Base-by-base conservation (phyloP, 2,797 vertebrate genomes). In the Poecile montanus region DNA sequence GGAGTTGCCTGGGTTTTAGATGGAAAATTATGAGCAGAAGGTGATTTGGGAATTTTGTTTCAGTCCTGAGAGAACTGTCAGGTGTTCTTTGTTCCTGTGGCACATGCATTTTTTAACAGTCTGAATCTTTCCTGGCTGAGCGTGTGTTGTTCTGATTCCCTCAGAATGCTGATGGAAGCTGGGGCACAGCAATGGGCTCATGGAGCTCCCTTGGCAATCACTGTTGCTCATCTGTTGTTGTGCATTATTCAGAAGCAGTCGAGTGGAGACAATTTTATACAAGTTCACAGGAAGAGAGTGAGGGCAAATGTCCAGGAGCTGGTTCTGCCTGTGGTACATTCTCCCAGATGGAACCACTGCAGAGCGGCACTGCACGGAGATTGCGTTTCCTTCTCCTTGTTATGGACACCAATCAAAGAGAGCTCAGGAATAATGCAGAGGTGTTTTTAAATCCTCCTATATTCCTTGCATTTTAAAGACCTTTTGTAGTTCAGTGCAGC, bases 251-350 rank as follows among this genome's bases (percentile, higher is more conserved):
- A 92, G 71, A 78, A 53, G 88, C 91, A 93, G 87, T 58, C 17
- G 3, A 94, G 88, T 92, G 90, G 81, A 96, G 91, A 91, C 85
- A 45, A 72, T 82, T 91, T 91, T 88, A 77, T 88, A 82, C 80
- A 82, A 94, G 88, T 74, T 94, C 85, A 87, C 91, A 94, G 93
- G 93, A 94, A 95, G 91, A 95, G 94, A 94, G 93, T n/a, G 80
- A 84, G 93, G 91, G 92, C 88, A 94, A 14, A 51, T 85, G 88
- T 96, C 65, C 70, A 79, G 75, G 92, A 96, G 79, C 34, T 77
- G 76, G 71, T 79, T 93, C 60, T 96, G 89, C 65, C 88, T 73
- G 82, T 81, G 73, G 58, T 67, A 26, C 34, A 7, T 77, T 93
- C 56, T 94, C 92, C 87, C 87, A 68, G 67, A 91, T 78, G 90